Conservation (phyloP, 64 coral and sea anemone genomes). For the Trachythela sp. region DNA sequence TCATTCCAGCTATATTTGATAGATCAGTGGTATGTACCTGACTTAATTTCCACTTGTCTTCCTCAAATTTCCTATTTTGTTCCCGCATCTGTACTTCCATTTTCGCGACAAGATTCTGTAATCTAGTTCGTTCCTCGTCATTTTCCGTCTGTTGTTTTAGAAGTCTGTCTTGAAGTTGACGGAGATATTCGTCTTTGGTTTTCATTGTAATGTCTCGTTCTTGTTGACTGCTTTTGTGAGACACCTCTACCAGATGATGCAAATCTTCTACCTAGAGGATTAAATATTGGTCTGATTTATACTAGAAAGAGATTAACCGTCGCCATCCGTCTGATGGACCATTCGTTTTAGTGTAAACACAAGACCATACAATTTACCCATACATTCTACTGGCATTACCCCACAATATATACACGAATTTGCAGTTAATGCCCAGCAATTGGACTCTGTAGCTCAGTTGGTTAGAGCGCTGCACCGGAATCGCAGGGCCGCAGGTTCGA, state of each 20-base stretch:
- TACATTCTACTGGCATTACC: too few species aligned
- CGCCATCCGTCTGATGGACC: too few species aligned
- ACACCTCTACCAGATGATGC: conserved; percentile 67
- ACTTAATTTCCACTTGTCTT: conserved; percentile 79
- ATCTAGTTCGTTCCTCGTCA: conserved; percentile 75
- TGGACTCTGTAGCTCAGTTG: too few species aligned
- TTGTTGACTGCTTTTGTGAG: conserved; percentile 67
- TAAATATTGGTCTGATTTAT: too few species aligned
- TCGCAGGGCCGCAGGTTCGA: too few species aligned
- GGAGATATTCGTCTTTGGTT: conserved; percentile 81
- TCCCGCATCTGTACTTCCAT: conserved; percentile 96
- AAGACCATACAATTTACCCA: too few species aligned
- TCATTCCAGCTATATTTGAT: too few species aligned
- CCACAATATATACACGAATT: too few species aligned
- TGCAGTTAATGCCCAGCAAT: too few species aligned
- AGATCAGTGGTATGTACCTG: not conserved
- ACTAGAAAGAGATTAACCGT: not conserved
- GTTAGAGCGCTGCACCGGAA: too few species aligned
- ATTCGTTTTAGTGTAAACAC: too few species aligned
- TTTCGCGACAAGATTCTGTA: conserved; percentile 78
- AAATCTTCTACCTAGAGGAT: conserved; percentile 59
- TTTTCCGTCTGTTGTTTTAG: conserved; percentile 85
- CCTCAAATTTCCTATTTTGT: conserved; percentile 73
- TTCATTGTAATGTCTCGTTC: conserved; percentile 77
- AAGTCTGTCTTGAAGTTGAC: conserved; percentile 80